Base-by-base conservation (phyloP, 2,113 vertebrate species). In the Rhynchopsitta pachyrhyncha region DNA sequence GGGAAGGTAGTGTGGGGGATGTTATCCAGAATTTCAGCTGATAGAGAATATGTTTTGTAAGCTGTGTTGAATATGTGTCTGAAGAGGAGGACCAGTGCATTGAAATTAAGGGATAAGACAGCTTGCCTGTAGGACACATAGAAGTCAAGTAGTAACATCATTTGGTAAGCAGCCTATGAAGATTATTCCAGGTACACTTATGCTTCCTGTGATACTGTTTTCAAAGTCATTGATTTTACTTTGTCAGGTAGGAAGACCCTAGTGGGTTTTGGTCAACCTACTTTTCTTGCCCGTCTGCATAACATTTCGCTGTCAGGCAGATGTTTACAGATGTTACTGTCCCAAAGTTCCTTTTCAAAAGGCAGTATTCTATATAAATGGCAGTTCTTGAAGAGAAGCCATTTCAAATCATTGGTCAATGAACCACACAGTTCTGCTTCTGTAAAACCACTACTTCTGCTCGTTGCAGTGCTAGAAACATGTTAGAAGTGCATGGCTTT, bases 381-480 rank as follows among this genome's bases (percentile, higher is more conserved):
- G 59, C 70, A 93, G 49, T 82, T 94, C 70, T 77, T 88, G 77
- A 3, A 2, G 70, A 73, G 75, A 82, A 91, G 57, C 47, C 74
- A 60, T 83, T 92, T 92, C 80, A 93, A 67, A 76, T 86, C 74
- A 73, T 31, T 89, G 90, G 86, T 91, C 81, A 82, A 67, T 87
- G 88, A 92, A 91, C 93, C 86, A 55, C 83, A 11, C 71, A 89
- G 50, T 91, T 92, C 70, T 92, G 77, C 93, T 94, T 88, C 81
- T 91, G 59, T 84, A 69, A 92, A 96, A 94, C 88, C 74, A 63
- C 88, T 73, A 41, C 66, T 93, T 96, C 69, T 93, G 57, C 66
- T 82, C 53, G 77, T 85, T 82, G 57, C 59, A 62, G 17, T 84
- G 69, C 80, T 85, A 79, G 66, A 87, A 89, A 59, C 70, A 31